phyloP scores from a whole-genome alignment of 2,888 invertebrate genomes.

The Ectropis crepuscularia region DNA sequence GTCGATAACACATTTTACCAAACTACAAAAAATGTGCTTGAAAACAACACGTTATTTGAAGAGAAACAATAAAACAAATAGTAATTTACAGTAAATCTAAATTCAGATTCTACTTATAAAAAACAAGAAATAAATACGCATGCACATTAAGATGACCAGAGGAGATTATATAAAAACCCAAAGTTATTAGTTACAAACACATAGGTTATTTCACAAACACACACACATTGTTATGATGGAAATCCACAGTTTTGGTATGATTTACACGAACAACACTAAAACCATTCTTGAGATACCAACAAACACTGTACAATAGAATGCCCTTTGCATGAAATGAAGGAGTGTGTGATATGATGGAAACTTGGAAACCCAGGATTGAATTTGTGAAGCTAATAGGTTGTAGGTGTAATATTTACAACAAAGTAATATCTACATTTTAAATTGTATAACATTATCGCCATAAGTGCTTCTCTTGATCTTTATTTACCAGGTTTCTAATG shows the following conservation, averaged over 20 bases:
- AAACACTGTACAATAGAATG: constrained; percentile 18
- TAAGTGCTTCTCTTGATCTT: no score
- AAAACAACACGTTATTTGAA: no score
- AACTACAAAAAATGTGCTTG: background rate
- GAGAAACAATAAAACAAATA: no score
- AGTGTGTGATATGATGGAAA: constrained; percentile 19
- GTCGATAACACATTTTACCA: background rate
- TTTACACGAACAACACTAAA: constrained; percentile 37
- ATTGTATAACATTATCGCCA: no score
- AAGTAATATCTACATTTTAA: background rate
- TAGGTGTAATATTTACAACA: constrained; percentile 16
- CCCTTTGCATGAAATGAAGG: constrained; percentile 35
- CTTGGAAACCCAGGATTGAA: constrained; percentile 20
- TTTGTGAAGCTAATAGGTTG: constrained; percentile 4
- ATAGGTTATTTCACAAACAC: constrained; percentile 55
- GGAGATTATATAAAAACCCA: constrained; percentile 46
- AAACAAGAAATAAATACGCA: constrained; percentile 39
- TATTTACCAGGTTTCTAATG: no score
- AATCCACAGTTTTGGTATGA: constrained; percentile 40
- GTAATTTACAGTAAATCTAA: no score
- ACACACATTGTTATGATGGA: constrained; percentile 40
- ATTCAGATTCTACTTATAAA: constrained; percentile 5
- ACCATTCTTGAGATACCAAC: constrained; percentile 17
- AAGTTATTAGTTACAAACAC: constrained; percentile 63
- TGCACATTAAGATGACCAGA: constrained; percentile 46